phyloP scores from a whole-genome alignment of 2,888 invertebrate species.

The Cephus runcator region DNA sequence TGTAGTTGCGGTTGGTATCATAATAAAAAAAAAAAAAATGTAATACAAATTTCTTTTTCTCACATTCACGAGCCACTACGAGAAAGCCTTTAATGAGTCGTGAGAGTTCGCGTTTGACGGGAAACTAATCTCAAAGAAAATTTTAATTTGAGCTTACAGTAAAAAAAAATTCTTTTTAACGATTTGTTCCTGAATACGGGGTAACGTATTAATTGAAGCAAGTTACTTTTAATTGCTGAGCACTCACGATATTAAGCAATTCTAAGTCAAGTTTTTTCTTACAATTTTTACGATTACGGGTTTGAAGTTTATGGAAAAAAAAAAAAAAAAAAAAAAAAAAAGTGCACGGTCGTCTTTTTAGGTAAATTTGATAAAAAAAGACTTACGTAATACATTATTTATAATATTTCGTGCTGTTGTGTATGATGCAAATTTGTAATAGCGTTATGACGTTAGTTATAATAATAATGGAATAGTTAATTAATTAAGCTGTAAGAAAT shows the following conservation, averaged over 20 bases:
- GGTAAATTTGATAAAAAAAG: neutral
- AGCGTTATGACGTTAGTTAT: neutral
- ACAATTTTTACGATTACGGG: neutral
- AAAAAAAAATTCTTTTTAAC: neutral
- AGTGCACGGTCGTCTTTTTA: neutral
- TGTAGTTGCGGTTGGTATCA: neutral
- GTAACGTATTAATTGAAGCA: slow-evolving; percentile 38
- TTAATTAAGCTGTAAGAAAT: neutral
- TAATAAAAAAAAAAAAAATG: neutral
- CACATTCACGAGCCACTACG: neutral
- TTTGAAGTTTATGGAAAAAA: neutral
- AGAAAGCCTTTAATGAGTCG: neutral
- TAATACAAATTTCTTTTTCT: no score
- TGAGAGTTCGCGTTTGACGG: neutral
- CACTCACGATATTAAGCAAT: neutral
- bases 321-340: neutral
- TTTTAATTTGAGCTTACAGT: neutral
- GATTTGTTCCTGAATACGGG: neutral
- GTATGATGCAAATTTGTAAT: neutral
- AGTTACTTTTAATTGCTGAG: slow-evolving; percentile 41
- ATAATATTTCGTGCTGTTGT: neutral
- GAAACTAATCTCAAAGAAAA: neutral
- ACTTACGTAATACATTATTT: neutral
- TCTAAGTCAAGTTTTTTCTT: neutral
- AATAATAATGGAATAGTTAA: neutral